Evolutionary conservation across 2,888 invertebrate species (phyloP), one percentile per base, ranked within the genome.

Genomic region (Drosophila neonasuta): DNA sequence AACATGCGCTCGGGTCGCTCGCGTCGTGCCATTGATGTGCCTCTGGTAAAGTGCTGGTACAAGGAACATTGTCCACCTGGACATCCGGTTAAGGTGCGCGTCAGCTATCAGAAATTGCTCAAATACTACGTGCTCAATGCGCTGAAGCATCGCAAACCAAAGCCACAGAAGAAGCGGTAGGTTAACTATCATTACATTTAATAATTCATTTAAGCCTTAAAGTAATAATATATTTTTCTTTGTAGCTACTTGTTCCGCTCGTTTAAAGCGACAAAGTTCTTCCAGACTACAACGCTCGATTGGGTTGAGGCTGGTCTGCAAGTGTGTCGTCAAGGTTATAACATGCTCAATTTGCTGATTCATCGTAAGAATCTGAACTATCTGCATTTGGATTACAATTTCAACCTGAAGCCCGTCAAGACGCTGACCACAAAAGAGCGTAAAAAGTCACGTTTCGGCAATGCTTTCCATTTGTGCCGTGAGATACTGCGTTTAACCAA

Each of bases 301-400:
- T 99, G 99, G 99, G 99, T 99, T 2, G 99, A 99, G 91, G 99
- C 98, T 10, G 99, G 99, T 4, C 92, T 99, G 46, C 99, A 99
- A 92, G 97, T 99, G 1, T 99, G 99, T 90, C 94, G 99, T 0
- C 99, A 99, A 91, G 99, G 99, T 3, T 99, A 99, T 92, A 99
- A 99, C 91, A 99, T 99, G 99, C 92, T 99, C 72, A 99, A 99
- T 91, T 92, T 99, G 69, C 93, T 99, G 74, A 99, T 99, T 88
- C 99, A 99, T 91, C 95, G 99, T 70, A 99, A 99, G 92, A 99
- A 99, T 91, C 93, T 99, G 67, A 99, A 99, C 91, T 99, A 99
- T 89, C 94, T 99, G 32, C 99, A 99, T 94, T 93, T 99, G 91
- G 99, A 99, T 92, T 99, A 99, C 91, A 99, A 99, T 91, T 99